Conservation (phyloP, 2,797 vertebrate genomes). For the Sciaenops ocellatus region DNA sequence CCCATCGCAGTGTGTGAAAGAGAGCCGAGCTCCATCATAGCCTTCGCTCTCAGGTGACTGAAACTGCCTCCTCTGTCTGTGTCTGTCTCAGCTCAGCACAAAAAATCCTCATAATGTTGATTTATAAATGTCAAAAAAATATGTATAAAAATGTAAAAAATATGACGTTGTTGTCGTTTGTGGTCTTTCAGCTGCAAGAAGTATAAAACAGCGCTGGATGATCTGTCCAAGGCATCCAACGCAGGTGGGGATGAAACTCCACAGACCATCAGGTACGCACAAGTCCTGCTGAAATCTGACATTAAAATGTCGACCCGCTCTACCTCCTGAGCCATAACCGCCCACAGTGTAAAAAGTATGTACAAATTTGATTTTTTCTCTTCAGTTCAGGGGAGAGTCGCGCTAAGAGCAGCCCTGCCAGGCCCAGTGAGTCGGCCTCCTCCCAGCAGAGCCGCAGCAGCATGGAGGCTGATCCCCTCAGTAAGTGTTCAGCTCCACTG, state of each 20-base stretch:
- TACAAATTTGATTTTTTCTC: neutral
- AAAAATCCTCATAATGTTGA: neutral
- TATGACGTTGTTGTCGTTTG: neutral
- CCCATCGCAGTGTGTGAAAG: constrained; percentile 98
- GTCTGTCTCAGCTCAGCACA: neutral
- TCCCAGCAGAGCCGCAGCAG: constrained; percentile 84
- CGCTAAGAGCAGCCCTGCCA: constrained; percentile 91
- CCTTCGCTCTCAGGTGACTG: constrained; percentile 96
- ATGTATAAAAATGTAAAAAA: too few species aligned
- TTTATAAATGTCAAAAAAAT: neutral
- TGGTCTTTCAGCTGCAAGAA: constrained; percentile 93
- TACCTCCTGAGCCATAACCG: too few species aligned
- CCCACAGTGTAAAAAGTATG: too few species aligned
- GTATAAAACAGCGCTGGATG: constrained; percentile 96
- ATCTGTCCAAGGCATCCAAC: constrained; percentile 89
- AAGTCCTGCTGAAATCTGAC: neutral
- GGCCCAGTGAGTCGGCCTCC: constrained; percentile 84
- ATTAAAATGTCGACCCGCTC: too few species aligned
- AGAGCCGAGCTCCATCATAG: constrained; percentile 98
- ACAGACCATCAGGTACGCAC: constrained; percentile 83
- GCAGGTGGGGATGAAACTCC: constrained; percentile 86
- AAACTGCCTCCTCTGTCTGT: neutral
- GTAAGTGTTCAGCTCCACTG: constrained; percentile 72
- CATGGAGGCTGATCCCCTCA: constrained; percentile 87
- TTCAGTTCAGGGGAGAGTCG: constrained; percentile 88